Percentiles rank a stretch among this genome's conserved stretches.
These are phyloP conservation scores for Thaleichthys pacificus DNA, from an alignment of 2,797 vertebrate species.

Conservation along the genomic window DNA sequence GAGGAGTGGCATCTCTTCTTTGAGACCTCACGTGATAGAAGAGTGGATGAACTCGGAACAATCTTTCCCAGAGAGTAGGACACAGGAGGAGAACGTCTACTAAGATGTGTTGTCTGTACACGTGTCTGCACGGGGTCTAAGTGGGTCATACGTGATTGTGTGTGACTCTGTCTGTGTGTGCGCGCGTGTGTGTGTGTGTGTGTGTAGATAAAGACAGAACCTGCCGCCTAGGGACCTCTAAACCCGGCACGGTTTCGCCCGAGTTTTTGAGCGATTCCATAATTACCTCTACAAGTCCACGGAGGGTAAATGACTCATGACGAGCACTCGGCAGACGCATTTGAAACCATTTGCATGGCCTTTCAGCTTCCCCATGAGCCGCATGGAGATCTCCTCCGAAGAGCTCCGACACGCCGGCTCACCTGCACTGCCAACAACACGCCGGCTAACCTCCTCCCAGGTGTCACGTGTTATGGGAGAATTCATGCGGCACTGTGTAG, in stretches of 20 bases:
- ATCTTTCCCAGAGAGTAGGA: too few species aligned
- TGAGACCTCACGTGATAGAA: too few species aligned
- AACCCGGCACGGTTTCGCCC: neutral
- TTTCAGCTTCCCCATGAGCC: constrained; percentile 30
- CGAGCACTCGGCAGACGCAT: neutral
- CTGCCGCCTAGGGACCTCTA: neutral
- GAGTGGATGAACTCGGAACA: too few species aligned
- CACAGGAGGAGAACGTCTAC: neutral
- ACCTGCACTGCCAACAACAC: neutral
- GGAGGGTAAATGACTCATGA: constrained; percentile 8
- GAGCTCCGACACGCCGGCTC: constrained; percentile 24
- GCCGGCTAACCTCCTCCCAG: neutral
- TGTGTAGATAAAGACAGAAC: neutral
- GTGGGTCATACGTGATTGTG: neutral
- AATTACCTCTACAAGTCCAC: constrained; percentile 5
- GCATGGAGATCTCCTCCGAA: constrained; percentile 42
- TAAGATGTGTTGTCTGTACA: neutral
- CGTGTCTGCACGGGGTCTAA: neutral
- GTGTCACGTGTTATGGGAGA: too few species aligned
- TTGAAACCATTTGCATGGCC: constrained; percentile 37
- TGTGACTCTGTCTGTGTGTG: neutral
- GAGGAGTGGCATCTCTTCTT: too few species aligned
- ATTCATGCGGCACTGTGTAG: too few species aligned
- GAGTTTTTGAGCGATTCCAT: neutral
- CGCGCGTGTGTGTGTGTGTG: neutral